Evolutionary conservation across 23 tunicate species (phyloP), one percentile per base, ranked within the genome.

Genomic region (Pegea sp.): DNA sequence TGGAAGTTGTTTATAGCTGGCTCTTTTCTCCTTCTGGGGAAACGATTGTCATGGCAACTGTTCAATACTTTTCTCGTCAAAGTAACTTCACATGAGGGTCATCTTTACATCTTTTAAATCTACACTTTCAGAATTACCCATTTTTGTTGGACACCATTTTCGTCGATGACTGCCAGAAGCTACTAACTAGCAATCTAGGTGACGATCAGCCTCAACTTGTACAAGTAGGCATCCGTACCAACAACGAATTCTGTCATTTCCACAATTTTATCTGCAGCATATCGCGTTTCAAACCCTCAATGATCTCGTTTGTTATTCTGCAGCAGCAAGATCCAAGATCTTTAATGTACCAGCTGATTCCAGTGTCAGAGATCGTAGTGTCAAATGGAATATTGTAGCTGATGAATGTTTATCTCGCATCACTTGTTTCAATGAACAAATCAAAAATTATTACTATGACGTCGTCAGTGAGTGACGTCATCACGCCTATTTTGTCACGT

Each of bases 241-340:
- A 21, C 3, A 16, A 22, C 26, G 52, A 61, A 61, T 25, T 26
- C 23, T 11, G 19, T 61, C 29, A n/a, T 60, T 11, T 21, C 19
- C 18, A 11, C 55, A 13, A 54, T 52, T 62, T 53, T 3, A 23
- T 29, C 58, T 34, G 2, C 63, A 77, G 90, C 72, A 80, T 44
- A 43, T 64, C 51, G 93, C 93, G 5, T 80, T 80, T 49, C 93
- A 71, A 34, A 24, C 33, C 42, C 61, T 80, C 22, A 71, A 66
- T 29, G 7, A 29, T 20, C 28, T 71, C 5, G 48, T 70, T 1
- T 44, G 58, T 24, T 53, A 60, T 22, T 72, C 71, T n/a, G 44
- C 65, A 19, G 22, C 44, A 3, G 67, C 60, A 34, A 54, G 93
- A 24, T 55, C 56, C 26, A 70, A 65, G 33, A 52, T 80, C 6